Evolutionary conservation across 2,888 invertebrate genomes (phyloP).

Genomic region (Theodoxus fluviatilis): DNA sequence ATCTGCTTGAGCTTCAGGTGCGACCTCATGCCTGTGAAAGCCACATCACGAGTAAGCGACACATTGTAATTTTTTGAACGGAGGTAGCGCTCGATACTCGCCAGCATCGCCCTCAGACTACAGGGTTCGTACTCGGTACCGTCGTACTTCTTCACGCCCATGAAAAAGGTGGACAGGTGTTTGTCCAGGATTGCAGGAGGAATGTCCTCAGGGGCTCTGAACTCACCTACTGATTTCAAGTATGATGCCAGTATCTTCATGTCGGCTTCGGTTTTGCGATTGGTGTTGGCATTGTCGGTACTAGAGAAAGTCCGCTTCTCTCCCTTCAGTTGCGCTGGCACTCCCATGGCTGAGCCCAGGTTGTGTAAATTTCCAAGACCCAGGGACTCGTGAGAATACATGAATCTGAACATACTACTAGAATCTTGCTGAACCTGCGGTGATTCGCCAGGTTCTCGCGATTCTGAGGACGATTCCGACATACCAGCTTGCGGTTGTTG

Average conservation of each 20-base stretch:
- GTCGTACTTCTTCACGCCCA: slow-evolving; percentile 52
- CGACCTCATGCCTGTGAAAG: slow-evolving; percentile 49
- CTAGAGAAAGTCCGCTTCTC: no score
- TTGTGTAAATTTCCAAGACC: no score
- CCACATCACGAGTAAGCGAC: slow-evolving; percentile 49
- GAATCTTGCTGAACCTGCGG: no score
- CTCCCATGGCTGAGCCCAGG: no score
- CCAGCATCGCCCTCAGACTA: slow-evolving; percentile 54
- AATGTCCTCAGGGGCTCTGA: slow-evolving; percentile 44
- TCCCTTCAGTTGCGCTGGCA: no score
- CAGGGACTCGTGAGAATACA: no score
- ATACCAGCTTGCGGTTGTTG: no score
- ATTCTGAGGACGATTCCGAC: no score
- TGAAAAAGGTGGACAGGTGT: slow-evolving; percentile 50
- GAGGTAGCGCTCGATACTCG: slow-evolving; percentile 52
- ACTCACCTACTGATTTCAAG: slow-evolving; percentile 47
- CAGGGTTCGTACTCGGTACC: slow-evolving; percentile 56
- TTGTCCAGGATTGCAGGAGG: slow-evolving; percentile 48
- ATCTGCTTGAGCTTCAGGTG: slow-evolving; percentile 50
- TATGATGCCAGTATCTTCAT: slow-evolving; percentile 53
- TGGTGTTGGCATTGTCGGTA: slow-evolving; percentile 53
- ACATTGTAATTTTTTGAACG: slow-evolving; percentile 45
- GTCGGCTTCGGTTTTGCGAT: slow-evolving; percentile 55
- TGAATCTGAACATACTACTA: no score
- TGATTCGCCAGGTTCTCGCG: no score